Evolutionary conservation across 2,888 invertebrate species (phyloP), one percentile per base, ranked within the genome.

Genomic region (Parelbella ahira): DNA sequence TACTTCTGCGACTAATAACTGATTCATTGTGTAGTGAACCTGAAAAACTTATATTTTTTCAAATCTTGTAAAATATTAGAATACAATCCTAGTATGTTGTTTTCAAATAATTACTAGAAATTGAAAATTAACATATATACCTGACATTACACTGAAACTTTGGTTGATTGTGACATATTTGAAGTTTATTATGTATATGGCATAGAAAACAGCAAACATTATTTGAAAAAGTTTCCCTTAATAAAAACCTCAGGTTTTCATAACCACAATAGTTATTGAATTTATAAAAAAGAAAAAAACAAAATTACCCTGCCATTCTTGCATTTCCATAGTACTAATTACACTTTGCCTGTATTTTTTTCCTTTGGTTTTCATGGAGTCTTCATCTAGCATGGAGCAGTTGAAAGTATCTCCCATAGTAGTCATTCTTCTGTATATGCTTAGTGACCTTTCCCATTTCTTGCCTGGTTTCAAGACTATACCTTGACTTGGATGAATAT

Each of bases 391-490:
- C 41, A 88, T 56, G 1, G 80, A 74, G 37, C 67, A 60, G 54
- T 86, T 69, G 51, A 71, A 73, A 51, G 66, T 54, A 58, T 83
- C 69, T 45, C 63, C 74, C 66, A 69, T 82, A 58, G 68, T 76
- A 39, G 79, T 88, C 63, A 88, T 78, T 57, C 86, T 82, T 50
- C 81, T 89, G 56, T 90, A 89, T 46, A 89, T 88, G 47, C 89
- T 90, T 2, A 93, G 60, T 0, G 92, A 91, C 57, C 92, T 88
- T 32, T 91, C 89, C 92, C 92, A 93, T 60, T 89, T 86, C 61
- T 91, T 93, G 0, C 93, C 93, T 5, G 92, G 90, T 51, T 89
- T 90, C 1, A 93, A 65, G 5, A 88, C 72, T 50, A 91, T 76
- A 1, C 53, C 58, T 30, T 64, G 66, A 54, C 72, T 78, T 10